Percentiles rank a stretch among this genome's conserved stretches.
Conservation (phyloP, 37 sponge, comb jelly and placozoan species). For the Oscarella lobularis region DNA sequence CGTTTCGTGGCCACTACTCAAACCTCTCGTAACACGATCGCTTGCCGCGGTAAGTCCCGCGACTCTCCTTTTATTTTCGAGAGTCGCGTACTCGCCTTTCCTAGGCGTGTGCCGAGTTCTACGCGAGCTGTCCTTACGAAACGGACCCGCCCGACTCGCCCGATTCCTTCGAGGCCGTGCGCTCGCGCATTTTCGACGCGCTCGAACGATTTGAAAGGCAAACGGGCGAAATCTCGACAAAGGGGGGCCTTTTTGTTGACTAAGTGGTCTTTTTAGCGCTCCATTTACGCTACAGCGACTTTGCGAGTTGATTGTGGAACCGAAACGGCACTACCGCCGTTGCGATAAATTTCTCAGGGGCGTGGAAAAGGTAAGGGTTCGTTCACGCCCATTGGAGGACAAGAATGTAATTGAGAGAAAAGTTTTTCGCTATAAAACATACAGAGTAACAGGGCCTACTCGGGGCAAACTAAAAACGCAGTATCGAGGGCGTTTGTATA, state of each 20-base stretch:
- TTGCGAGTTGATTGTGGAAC: slow-evolving; percentile 79
- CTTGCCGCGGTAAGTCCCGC: neutral
- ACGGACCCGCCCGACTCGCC: neutral
- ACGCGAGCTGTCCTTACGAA: neutral
- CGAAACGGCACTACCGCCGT: slow-evolving; percentile 68
- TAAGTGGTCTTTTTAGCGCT: slow-evolving; percentile 34
- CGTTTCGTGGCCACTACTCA: neutral
- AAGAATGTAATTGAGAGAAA: too few relatives aligned
- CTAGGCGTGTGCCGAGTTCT: neutral
- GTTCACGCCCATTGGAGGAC: too few relatives aligned
- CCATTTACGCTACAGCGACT: slow-evolving; percentile 95
- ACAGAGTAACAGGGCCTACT: too few relatives aligned
- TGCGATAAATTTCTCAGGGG: slow-evolving; percentile 31
- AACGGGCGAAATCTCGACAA: too few relatives aligned
- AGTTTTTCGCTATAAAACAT: too few relatives aligned
- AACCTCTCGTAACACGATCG: neutral
- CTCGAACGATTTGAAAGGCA: neutral
- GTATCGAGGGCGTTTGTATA: too few relatives aligned
- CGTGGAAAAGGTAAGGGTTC: neutral
- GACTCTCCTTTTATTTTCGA: neutral
- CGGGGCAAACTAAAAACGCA: too few relatives aligned
- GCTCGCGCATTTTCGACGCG: neutral
- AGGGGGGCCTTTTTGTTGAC: too few relatives aligned
- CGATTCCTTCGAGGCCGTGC: neutral
- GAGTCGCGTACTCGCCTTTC: neutral